Evolutionary conservation across 2,888 invertebrate species (phyloP).

Genomic region (Zygothrica quintamaculata): DNA sequence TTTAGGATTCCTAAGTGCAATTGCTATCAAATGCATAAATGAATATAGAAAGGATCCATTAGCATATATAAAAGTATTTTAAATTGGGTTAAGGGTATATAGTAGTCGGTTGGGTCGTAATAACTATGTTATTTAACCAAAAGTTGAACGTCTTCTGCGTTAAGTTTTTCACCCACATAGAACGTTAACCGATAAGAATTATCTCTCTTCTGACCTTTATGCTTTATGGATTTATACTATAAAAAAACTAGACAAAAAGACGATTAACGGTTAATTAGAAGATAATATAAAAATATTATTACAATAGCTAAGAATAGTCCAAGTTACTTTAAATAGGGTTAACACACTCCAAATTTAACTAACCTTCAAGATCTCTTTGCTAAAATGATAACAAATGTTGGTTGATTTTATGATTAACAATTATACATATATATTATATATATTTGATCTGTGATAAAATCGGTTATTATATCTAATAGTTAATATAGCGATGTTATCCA

Average conservation of each 20-base stretch:
- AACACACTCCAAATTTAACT: slow-evolving; percentile 3
- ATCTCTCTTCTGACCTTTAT: slow-evolving; percentile 48
- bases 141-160: slow-evolving; percentile 47
- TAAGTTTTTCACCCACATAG: slow-evolving; percentile 22
- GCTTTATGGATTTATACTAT: slow-evolving; percentile 42
- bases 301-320: background rate
- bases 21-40: too few species aligned
- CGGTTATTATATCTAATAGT: too few species aligned
- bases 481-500: too few species aligned
- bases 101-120: background rate
- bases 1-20: too few species aligned
- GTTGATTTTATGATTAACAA: too few species aligned
- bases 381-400: too few species aligned
- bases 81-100: slow-evolving; percentile 1
- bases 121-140: background rate
- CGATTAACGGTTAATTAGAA: slow-evolving; percentile 36
- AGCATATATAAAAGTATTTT: background rate
- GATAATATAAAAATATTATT: slow-evolving; percentile 21
- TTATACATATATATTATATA: too few species aligned
- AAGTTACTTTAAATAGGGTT: slow-evolving; percentile 3
- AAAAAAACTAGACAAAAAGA: slow-evolving; percentile 1
- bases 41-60: background rate
- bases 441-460: too few species aligned
- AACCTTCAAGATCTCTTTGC: slow-evolving; percentile 10
- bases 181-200: slow-evolving; percentile 67